Evolutionary conservation across 2,888 invertebrate species (phyloP).

Genomic region (Tachina grossa): DNA sequence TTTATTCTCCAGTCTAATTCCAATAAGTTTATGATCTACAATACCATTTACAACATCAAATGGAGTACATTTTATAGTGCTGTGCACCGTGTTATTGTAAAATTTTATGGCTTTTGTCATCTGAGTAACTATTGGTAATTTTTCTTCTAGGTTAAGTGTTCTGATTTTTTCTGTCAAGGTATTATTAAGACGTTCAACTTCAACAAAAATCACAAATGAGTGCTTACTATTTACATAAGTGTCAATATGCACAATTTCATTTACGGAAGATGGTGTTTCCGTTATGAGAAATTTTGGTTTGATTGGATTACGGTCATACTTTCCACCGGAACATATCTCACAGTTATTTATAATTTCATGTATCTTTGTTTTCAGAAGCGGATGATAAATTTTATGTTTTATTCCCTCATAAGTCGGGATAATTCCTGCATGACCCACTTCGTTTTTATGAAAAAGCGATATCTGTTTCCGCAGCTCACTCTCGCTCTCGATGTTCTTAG

Average conservation of each 20-base stretch:
- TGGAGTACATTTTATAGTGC: conserved; percentile 5
- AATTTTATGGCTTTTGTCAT: conserved; percentile 18
- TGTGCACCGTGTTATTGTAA: conserved; percentile 13
- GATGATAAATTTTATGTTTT: neutral
- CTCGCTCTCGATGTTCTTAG: no score
- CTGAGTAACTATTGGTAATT: conserved; percentile 5
- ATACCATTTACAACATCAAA: conserved; percentile 4
- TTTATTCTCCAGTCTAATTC: conserved; percentile 7
- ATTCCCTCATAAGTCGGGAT: neutral
- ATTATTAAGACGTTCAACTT: no score
- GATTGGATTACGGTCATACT: conserved; percentile 52
- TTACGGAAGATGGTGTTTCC: conserved; percentile 44
- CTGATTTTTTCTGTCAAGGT: no score
- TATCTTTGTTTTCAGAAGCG: conserved; percentile 13
- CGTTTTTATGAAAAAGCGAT: neutral
- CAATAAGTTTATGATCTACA: neutral
- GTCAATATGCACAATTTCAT: conserved; percentile 2
- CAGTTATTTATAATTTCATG: conserved; percentile 70
- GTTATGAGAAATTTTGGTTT: conserved; percentile 48
- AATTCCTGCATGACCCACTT: neutral
- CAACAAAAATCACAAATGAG: conserved; percentile 59
- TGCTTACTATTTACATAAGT: conserved; percentile 45
- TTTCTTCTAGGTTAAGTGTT: neutral
- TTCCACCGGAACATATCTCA: conserved; percentile 56
- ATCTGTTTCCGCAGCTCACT: no score